Evolutionary conservation across 2,888 invertebrate genomes (phyloP).

Genomic region (Toxonevra muliebris): DNA sequence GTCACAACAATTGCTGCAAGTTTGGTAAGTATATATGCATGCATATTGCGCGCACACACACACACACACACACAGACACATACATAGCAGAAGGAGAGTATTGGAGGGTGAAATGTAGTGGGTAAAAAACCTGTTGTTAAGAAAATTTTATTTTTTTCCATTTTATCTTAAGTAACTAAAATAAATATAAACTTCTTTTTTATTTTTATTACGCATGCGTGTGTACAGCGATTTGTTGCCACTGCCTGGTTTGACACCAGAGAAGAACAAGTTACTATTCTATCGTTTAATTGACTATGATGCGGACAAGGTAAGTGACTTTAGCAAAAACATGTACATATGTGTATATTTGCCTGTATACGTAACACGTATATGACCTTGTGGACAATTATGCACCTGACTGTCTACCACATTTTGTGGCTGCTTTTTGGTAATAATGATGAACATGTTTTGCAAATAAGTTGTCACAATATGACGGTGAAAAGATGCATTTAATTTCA

Average conservation of each 20-base stretch:
- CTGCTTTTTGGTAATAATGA: too few species aligned
- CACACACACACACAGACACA: too few species aligned
- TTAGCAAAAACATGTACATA: background rate
- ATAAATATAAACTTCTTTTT: conserved; percentile 15
- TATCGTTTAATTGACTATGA: conserved; percentile 73
- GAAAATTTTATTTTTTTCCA: conserved; percentile 8
- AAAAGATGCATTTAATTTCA: too few species aligned
- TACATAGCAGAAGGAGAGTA: too few species aligned
- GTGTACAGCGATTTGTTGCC: conserved; percentile 72
- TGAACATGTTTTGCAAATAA: too few species aligned
- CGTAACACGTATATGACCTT: too few species aligned
- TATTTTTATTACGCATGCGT: background rate
- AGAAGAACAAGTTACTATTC: conserved; percentile 74
- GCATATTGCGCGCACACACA: too few species aligned
- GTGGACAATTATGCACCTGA: too few species aligned
- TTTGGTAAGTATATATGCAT: conserved; percentile 53
- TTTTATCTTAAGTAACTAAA: background rate
- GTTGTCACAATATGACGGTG: too few species aligned
- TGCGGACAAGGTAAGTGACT: conserved; percentile 66
- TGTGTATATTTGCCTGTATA: too few species aligned
- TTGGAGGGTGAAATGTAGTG: background rate
- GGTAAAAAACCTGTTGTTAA: conserved; percentile 15
- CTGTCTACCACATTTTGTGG: too few species aligned
- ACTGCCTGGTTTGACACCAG: conserved; percentile 72
- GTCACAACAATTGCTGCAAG: conserved; percentile 55